Percentiles rank a stretch among this genome's conserved stretches.
phyloP scores from a whole-genome alignment of 2,888 invertebrate genomes.

The Tetanocera ferruginea region DNA sequence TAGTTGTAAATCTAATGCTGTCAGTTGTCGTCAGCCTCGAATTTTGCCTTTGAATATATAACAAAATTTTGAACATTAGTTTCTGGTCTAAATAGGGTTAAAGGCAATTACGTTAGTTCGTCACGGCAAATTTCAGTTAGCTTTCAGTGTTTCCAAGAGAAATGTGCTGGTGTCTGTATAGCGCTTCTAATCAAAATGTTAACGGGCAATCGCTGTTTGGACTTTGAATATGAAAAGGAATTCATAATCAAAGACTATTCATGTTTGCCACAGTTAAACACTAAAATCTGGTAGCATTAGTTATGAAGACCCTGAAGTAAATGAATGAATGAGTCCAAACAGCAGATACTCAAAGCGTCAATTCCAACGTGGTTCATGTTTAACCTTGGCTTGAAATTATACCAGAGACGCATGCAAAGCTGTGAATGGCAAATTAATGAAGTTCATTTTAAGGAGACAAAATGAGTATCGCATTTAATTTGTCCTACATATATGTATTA shows the following conservation, averaged over 20 bases:
- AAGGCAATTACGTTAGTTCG: slow-evolving; percentile 5
- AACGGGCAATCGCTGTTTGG: neutral
- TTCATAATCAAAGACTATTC: slow-evolving; percentile 10
- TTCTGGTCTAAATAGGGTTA: slow-evolving; percentile 7
- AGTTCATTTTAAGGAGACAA: no score
- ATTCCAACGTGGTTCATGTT: no score
- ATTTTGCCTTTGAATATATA: slow-evolving; percentile 21
- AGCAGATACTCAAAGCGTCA: no score
- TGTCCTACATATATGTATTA: no score
- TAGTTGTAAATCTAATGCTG: neutral
- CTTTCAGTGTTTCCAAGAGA: neutral
- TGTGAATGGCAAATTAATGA: no score
- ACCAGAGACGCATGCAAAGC: no score
- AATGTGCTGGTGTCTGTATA: neutral
- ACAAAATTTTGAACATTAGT: slow-evolving; percentile 20
- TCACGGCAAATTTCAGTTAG: neutral
- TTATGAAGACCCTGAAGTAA: no score
- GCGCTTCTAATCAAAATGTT: neutral
- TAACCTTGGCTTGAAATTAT: no score
- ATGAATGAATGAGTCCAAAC: no score
- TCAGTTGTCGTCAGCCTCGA: slow-evolving; percentile 12
- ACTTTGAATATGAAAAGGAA: slow-evolving; percentile 32
- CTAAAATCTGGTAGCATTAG: no score
- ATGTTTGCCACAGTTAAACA: no score
- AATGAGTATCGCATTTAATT: no score